These are phyloP conservation scores for Hemibagrus wyckioides DNA, from an alignment of 2,113 vertebrate species.

Conservation along the genomic window DNA sequence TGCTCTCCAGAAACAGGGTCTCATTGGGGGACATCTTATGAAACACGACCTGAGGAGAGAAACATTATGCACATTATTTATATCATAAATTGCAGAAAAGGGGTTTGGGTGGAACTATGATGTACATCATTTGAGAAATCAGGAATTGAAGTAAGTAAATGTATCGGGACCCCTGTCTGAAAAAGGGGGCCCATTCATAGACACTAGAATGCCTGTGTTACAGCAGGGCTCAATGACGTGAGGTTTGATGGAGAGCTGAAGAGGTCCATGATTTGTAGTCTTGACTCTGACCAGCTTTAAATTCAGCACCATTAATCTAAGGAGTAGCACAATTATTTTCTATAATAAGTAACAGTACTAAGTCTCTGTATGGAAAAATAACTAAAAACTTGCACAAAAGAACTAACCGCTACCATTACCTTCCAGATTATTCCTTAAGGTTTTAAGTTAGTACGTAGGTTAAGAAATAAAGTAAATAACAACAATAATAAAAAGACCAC, in stretches of 20 bases:
- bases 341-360: background rate
- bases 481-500: too few relatives aligned
- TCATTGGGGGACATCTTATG: slow-evolving; percentile 99
- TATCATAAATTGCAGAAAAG: background rate
- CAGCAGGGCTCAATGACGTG: background rate
- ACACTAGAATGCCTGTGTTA: background rate
- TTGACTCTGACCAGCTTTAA: background rate
- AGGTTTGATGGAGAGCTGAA: background rate
- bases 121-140: background rate
- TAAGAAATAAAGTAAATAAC: too few relatives aligned
- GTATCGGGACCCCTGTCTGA: background rate
- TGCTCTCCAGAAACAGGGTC: slow-evolving; percentile 97
- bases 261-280: too few relatives aligned
- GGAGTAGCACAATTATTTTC: background rate
- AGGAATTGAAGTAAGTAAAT: background rate
- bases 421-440: background rate
- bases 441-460: too few relatives aligned
- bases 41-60: slow-evolving; percentile 86
- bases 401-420: background rate
- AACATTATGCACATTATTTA: background rate
- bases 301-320: background rate
- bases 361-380: background rate
- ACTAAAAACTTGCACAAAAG: background rate
- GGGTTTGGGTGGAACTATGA: background rate
- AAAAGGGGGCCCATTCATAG: background rate